Evolutionary conservation across 2,797 vertebrate genomes (phyloP), one percentile per base, ranked within the genome.

Genomic region (Triplophysa bombifrons): DNA sequence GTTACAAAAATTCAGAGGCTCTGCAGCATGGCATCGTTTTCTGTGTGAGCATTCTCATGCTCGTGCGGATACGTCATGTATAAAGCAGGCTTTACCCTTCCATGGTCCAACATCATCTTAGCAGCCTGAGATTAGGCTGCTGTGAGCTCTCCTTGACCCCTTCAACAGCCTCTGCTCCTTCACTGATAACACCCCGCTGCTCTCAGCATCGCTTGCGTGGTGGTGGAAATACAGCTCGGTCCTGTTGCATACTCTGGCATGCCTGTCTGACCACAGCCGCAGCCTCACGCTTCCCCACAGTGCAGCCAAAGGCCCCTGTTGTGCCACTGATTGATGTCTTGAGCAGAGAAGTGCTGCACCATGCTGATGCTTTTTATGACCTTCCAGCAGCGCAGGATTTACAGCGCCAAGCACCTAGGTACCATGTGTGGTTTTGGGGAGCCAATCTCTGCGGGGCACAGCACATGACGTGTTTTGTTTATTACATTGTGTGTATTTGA

Each of bases 361-460:
- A 83, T 74, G 58, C 74, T 83, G 85, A 81, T 86, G 81, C 72
- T 86, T 89, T 89, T 85, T 89, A 90, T 75, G 81, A 78, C 81
- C 78, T 83, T 79, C 80, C 80, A 80, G 70, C 76, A 66, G 63
- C 73, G 61, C 76, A 83, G 80, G 74, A 87, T 88, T 87, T 89
- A 86, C 66, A 76, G 75, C 78, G 17, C 63, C 70, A 75, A 82
- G 76, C 83, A 87, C 87, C 86, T 88, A 86, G 86, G 84, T 88
- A 55, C 70, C 80, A 70, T 86, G 85, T 82, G 87, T 86, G 88
- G 78, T 30, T 66, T 75, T 55, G 38, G 38, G 10, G 72, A 63
- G 69, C 66, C 72, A 12, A 22, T 74, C 79, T 70, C 78, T 70
- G 58, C 67, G 73, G 75, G 67, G 56, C 44, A 60, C 30, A 19